phyloP scores from a whole-genome alignment of 2,797 vertebrate species.

The Pseudochirops cupreus region DNA sequence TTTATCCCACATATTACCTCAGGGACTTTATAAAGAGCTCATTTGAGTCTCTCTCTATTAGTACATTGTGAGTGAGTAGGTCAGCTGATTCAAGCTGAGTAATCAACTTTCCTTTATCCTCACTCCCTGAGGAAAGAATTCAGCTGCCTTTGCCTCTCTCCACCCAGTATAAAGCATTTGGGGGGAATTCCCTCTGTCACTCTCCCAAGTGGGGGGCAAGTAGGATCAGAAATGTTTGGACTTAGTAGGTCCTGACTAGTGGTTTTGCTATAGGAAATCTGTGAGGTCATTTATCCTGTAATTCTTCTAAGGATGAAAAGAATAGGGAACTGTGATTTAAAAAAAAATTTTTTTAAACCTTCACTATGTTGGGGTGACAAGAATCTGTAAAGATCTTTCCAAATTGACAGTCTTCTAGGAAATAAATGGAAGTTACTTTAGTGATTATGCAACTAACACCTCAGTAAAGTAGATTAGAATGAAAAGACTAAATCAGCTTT shows the following conservation, averaged over 20 bases:
- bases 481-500: constrained; percentile 73
- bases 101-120: constrained; percentile 72
- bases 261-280: constrained; percentile 32
- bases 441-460: constrained; percentile 72
- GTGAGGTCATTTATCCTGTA: constrained; percentile 51
- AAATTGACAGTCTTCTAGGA: constrained; percentile 67
- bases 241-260: neutral
- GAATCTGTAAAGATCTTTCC: constrained; percentile 49
- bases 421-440: constrained; percentile 76
- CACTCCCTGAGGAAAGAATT: constrained; percentile 67
- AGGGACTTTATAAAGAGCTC: constrained; percentile 66
- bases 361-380: neutral
- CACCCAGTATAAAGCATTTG: constrained; percentile 39
- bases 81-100: constrained; percentile 59
- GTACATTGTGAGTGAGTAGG: constrained; percentile 59
- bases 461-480: constrained; percentile 79
- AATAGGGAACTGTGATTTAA: constrained; percentile 20
- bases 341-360: neutral
- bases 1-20: constrained; percentile 71
- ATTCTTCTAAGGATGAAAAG: constrained; percentile 15
- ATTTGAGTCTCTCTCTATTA: constrained; percentile 69
- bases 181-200: constrained; percentile 58
- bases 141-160: constrained; percentile 50
- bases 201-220: constrained; percentile 58
- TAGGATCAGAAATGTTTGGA: constrained; percentile 48